Conservation (phyloP, 2,888 invertebrate genomes). For the Monoplex corrugatus region DNA sequence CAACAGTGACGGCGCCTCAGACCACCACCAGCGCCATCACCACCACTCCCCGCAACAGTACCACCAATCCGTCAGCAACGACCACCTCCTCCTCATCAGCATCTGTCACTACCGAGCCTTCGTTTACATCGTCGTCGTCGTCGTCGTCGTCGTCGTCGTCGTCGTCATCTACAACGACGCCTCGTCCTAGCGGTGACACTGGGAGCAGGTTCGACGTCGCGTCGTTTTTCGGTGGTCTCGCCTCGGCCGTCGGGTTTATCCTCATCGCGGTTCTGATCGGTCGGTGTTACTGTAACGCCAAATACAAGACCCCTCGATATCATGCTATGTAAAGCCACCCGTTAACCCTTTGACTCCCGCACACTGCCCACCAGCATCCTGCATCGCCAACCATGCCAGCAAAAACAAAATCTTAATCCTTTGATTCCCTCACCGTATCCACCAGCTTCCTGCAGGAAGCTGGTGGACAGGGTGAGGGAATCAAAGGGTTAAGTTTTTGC, state of each 20-base stretch:
- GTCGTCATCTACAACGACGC: neutral
- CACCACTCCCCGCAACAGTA: neutral
- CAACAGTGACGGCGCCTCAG: no score
- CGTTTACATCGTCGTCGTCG: neutral
- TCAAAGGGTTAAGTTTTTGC: no score
- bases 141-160: neutral
- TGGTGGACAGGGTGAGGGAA: no score
- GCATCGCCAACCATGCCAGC: no score
- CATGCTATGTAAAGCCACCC: conserved; percentile 5
- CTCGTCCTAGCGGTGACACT: neutral
- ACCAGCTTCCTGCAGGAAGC: no score
- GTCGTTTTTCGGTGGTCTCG: neutral
- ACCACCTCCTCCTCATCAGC: neutral
- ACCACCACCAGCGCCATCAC: neutral
- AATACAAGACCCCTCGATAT: neutral
- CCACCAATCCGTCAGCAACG: neutral
- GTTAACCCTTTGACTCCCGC: no score
- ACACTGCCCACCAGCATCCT: no score
- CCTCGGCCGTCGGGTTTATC: neutral
- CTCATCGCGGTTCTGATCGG: neutral
- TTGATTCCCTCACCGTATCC: no score
- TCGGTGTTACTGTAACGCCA: neutral
- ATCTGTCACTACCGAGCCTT: neutral
- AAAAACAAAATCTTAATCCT: no score
- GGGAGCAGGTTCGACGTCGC: neutral